Percentiles rank a stretch among this genome's conserved stretches.
These are phyloP conservation scores for Crenichthys baileyi DNA, from an alignment of 2,797 vertebrate genomes.

Conservation along the genomic window DNA sequence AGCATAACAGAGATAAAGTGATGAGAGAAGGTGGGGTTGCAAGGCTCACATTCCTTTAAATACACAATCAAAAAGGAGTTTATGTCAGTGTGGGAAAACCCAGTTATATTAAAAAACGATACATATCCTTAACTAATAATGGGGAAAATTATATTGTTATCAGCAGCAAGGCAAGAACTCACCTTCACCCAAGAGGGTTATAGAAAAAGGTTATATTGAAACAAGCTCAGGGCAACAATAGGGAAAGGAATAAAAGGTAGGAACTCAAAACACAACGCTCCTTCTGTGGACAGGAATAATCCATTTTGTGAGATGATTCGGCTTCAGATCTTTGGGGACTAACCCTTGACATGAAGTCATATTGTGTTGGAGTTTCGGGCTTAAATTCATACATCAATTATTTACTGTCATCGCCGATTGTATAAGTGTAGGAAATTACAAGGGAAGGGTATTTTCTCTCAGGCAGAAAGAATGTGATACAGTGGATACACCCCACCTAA, in stretches of 20 bases:
- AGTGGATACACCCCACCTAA: constrained; percentile 90
- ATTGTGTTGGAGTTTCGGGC: constrained; percentile 98
- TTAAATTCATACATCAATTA: constrained; percentile 99
- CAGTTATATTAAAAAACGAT: constrained; percentile 91
- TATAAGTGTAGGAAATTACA: constrained; percentile 99
- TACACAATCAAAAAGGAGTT: constrained; percentile 77
- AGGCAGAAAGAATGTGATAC: constrained; percentile 99
- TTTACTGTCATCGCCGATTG: constrained; percentile 94
- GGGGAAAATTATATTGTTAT: constrained; percentile 82
- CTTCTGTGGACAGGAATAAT: constrained; percentile 84
- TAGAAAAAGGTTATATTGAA: constrained; percentile 39
- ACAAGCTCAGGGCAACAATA: neutral
- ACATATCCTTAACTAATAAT: constrained; percentile 86
- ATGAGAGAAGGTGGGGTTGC: constrained; percentile 72
- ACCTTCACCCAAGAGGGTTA: constrained; percentile 74
- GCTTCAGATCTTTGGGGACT: constrained; percentile 95
- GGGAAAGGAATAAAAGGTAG: constrained; percentile 73
- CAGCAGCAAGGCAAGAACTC: constrained; percentile 88
- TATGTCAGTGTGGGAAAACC: constrained; percentile 83
- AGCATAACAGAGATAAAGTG: constrained; percentile 75
- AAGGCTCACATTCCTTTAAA: constrained; percentile 74
- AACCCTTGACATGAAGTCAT: constrained; percentile 99
- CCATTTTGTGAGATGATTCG: constrained; percentile 95
- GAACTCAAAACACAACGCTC: constrained; percentile 43
- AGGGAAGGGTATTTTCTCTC: constrained; percentile 98